Evolutionary conservation across 2,113 vertebrate genomes (phyloP), one percentile per base, ranked within the genome.

Genomic region (Coturnix japonica): DNA sequence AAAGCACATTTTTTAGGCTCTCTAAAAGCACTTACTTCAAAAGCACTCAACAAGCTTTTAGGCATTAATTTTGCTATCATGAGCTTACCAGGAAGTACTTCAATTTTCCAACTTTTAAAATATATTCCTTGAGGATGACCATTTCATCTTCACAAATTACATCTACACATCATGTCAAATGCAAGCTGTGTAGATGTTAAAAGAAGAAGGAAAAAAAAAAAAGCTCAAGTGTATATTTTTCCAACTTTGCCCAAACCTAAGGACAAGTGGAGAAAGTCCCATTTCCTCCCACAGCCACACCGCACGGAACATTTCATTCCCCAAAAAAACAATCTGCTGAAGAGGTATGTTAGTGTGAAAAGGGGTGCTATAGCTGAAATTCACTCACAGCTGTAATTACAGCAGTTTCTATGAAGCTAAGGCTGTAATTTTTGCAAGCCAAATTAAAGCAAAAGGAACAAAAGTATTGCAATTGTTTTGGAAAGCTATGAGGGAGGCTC

Each of bases 381-480:
- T 17, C 37, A 70, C 85, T 79, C 81, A 66, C 76, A 88, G 66
- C 18, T 51, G 9, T 49, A 89, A 90, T 93, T 94, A 75, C 3
- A 93, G 74, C 21, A 76, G 41, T 54, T 84, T 49, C 88, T 81
- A 44, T 15, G 31, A 84, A 75, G 66, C 26, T 49, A 76, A 90
- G 70, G n/a, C 31, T 78, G 70, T 75, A 69, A 94, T 88, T 93
- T 83, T 90, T 86, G 77, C 39, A 88, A 88, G 41, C 31, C 53
- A 69, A 88, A 83, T 53, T 85, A 83, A 95, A 93, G 85, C 6
- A 37, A 86, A 81, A 90, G n/a, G 41, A 95, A 88, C 70, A 89
- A 90, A 93, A 90, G 41, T 66, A 65, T 11, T 84, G 70, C 33
- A 72, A 57, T 66, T 86, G 85, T 90, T 92, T 93, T 93, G 64